Evolutionary conservation across 2,888 invertebrate genomes (phyloP), one percentile per base, ranked within the genome.

Genomic region (Merodon equestris): DNA sequence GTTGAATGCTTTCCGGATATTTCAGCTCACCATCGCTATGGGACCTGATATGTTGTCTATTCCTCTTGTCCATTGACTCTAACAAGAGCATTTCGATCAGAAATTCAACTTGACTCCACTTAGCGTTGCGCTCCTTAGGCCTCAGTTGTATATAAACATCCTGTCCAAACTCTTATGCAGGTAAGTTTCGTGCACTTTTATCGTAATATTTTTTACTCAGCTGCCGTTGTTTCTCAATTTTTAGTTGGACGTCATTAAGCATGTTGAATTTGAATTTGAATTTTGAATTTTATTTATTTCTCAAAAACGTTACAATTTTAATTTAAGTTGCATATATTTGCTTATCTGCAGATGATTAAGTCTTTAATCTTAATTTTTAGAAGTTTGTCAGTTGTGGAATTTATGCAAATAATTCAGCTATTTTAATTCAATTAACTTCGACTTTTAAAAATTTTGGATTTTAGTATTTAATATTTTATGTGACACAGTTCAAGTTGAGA

Each of bases 141-240:
- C 51, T 61, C 38, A 61, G 50, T 50, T 61, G 50, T 27, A 61
- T 40, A 27, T 61, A 51, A 40, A 51, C 50, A 51, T 61, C 50
- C 40, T 51, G 61, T 19, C 61, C 50, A 40, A 50, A 48, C 50
- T 61, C 61, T 40, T 42, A 42, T 51, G 50, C 51, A 42, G 51
- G 61, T 42, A 61, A 18, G 1, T 51, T 19, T 61, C 42, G 48
- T 50, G 27, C 61, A 50, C 61, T 47, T 50, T 27, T 27, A 27
- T 27, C 50, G 15, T 48, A 36, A 47, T 60, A 58, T 40, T 60
- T 60, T 19, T 60, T 60, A n/a, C 40, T 50, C 9, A 61, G 38
- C 19, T 27, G 50, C 9, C 61, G 50, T 27, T 50, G 50, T 50
- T 38, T 50, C 27, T 61, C 19, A 14, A 48, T 50, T 50, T 50